phyloP scores from a whole-genome alignment of 2,797 vertebrate genomes.

The Gymnoscopelus microlampas region DNA sequence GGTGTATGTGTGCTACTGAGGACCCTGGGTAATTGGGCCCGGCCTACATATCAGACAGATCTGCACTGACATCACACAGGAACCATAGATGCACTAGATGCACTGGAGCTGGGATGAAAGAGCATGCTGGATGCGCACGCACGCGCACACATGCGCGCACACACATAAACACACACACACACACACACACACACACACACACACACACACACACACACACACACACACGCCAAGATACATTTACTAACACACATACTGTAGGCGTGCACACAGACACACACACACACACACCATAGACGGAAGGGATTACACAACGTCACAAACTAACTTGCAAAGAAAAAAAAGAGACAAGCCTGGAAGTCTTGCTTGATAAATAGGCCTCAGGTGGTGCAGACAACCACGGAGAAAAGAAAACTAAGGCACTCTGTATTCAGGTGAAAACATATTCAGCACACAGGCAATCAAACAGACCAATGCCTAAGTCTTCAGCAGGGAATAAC shows the following conservation, averaged over 20 bases:
- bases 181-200: slow-evolving; percentile 36
- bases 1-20: slow-evolving; percentile 44
- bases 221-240: neutral
- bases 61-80: slow-evolving; percentile 60
- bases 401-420: no score
- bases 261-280: slow-evolving; percentile 3
- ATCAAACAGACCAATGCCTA: no score
- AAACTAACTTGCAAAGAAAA: no score
- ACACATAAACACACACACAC: slow-evolving; percentile 17
- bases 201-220: neutral
- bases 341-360: no score
- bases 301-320: no score
- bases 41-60: slow-evolving; percentile 59
- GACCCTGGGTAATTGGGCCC: slow-evolving; percentile 59
- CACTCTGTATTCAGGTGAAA: no score
- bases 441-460: no score
- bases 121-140: slow-evolving; percentile 44
- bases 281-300: slow-evolving; percentile 28
- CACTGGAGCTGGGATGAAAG: slow-evolving; percentile 55
- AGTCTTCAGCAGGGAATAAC: no score
- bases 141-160: slow-evolving; percentile 4
- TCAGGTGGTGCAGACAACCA: no score
- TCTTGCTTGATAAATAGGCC: no score
- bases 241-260: neutral
- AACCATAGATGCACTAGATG: slow-evolving; percentile 36